Evolutionary conservation across 1,140 invertebrate genomes (phyloP), one percentile per base, ranked within the genome.

Genomic region (Olivierus martensii): DNA sequence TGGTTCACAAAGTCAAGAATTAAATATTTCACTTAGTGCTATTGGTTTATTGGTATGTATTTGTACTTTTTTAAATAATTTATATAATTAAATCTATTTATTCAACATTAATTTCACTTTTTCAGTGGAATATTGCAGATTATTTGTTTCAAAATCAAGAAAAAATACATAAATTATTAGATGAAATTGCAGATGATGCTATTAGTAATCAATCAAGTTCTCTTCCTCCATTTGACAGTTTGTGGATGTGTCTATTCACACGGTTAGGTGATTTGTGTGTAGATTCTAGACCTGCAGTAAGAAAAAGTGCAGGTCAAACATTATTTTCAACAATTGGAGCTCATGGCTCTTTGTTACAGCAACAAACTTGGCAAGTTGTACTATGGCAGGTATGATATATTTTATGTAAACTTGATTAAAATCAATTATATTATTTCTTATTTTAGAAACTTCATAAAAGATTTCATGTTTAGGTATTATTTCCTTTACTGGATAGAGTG

Each of bases 261-360:
- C 78, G 84, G 68, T 71, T 95, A 52, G 82, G 87, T 37, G 87
- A 96, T 63, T 69, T 98, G 19, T 99, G 94, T 67, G 89, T 96
- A 38, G 95, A 99, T 73, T 72, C 82, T 17, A 76, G 95, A 36
- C 93, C 94, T 0, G 90, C 95, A 1, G 90, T 98, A 0, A 77
- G 95, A 10, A 97, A 98, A 73, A 95, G 91, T n/a, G 90, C 93
- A 10, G 90, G 91, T 57, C 93, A 98, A 76, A 99, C 95, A 1
- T 71, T 99, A 34, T 96, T 99, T 71, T 95, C 92, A 19, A 97
- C 93, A 10, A 89, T 99, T 64, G 83, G 86, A 3, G 91, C 93
- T 2, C 94, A 99, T 73, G 93, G 92, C 17, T 77, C 80, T 38
- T 73, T 95, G 45, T 71, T 97, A 12, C 82, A 87, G 67, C 78